Base-by-base conservation (phyloP, 2,888 invertebrate genomes). In the Formica aserva region DNA sequence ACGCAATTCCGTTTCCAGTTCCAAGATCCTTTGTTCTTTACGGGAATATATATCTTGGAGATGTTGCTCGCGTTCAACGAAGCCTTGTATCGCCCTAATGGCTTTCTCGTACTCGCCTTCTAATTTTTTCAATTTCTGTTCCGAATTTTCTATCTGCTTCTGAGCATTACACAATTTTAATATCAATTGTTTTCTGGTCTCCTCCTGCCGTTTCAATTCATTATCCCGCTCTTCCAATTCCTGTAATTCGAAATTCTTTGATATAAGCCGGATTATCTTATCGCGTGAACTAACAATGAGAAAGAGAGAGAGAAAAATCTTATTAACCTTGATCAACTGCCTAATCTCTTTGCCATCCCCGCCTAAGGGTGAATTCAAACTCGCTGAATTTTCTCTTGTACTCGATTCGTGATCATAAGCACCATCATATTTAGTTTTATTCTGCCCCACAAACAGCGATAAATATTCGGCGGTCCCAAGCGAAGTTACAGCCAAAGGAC, bases 41-140 rank as follows among this genome's bases (percentile, higher is more conserved):
- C 89, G 91, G 3, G 87, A 18, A 4, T 90, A 82, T 76, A 95
- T 95, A 82, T 95, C 95, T 86, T 96, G 95, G 89, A 96, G 95
- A 86, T 96, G 95, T 85, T 96, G 95, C 88, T 96, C 96, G 89
- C 95, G 95, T 84, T 95, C 95, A 95, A 96, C 95, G 86, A 96
- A 96, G 45, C 95, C 95, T 93, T 96, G 96, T 74, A 96, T 96
- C 95, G 96, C 95, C 91, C 95, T 95, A 66, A 96, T 92, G 3
- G 96, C 96, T 91, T 96, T 96, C 63, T 95, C 94, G 87, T 96
- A 95, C 87, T 96, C 96, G 18, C 93, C 93, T 63, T 95, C 95
- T n/a, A 96, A 91, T 86, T 95, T 95, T 29, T 95, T 94, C 71
- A 96, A 91, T 90, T 92, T 93, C 13, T 92, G 88, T 9, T 94